phyloP scores from a whole-genome alignment of 2,888 invertebrate genomes.

The Rhaphigaster nebulosa region DNA sequence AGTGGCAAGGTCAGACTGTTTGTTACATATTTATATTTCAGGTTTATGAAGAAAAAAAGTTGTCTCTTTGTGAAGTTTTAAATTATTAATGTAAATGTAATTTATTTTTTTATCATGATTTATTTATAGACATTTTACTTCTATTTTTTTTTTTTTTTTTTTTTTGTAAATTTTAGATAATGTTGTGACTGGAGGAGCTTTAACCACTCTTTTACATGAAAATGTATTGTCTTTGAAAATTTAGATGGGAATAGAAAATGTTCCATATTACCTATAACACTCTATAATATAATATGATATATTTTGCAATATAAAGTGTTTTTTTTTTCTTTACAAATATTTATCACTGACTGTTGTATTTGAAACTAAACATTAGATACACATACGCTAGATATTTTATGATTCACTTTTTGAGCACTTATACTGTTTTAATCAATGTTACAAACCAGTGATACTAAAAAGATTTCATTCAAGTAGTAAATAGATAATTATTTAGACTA shows the following conservation, averaged over 20 bases:
- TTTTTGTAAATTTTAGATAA: neutral
- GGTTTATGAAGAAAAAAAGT: conserved; percentile 33
- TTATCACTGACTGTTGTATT: neutral
- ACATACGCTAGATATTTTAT: neutral
- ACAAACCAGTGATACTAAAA: neutral
- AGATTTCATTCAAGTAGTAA: neutral
- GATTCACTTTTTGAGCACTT: conserved; percentile 1
- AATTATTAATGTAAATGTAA: neutral
- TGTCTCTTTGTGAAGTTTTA: conserved; percentile 43
- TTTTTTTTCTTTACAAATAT: neutral
- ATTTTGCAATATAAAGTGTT: neutral
- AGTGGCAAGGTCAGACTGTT: conserved; percentile 22
- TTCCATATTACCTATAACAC: neutral
- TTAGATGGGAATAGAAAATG: conserved; percentile 4
- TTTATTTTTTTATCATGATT: neutral
- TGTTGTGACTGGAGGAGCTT: conserved; percentile 33
- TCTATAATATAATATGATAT: neutral
- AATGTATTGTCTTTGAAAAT: neutral
- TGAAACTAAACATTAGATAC: conserved; percentile 20
- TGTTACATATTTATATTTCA: conserved; percentile 40
- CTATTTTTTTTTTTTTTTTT: neutral
- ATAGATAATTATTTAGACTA: conserved; percentile 3
- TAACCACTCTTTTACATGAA: neutral
- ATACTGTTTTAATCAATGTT: conserved; percentile 15
- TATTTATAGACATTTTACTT: neutral